phyloP scores from a whole-genome alignment of 2,888 invertebrate species.

The Drosophila paracracens region DNA sequence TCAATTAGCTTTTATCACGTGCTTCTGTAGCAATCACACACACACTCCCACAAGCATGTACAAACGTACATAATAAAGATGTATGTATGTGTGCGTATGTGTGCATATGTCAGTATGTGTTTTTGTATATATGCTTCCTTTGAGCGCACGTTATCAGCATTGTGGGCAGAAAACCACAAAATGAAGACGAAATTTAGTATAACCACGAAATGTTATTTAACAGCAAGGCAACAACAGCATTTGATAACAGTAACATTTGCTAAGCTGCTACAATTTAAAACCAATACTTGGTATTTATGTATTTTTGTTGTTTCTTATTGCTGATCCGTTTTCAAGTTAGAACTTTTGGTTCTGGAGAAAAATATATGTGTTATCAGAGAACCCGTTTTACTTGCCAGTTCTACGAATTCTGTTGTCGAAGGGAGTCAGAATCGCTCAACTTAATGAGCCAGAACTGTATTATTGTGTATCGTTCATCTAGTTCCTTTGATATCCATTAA shows the following conservation, averaged over 20 bases:
- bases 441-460: not conserved
- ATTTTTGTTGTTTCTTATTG: not conserved
- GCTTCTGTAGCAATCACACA: conserved; percentile 37
- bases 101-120: conserved; percentile 1
- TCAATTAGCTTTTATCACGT: conserved; percentile 61
- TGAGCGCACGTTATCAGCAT: conserved; percentile 40
- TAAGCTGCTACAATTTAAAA: not conserved
- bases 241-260: not conserved
- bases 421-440: not conserved
- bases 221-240: conserved; percentile 25
- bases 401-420: not conserved
- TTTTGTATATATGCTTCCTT: conserved; percentile 33
- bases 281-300: not conserved
- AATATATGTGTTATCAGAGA: not conserved
- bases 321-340: not conserved
- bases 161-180: conserved; percentile 33
- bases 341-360: not conserved
- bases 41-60: conserved; percentile 3
- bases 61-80: conserved; percentile 28
- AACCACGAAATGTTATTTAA: conserved; percentile 8
- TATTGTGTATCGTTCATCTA: not conserved
- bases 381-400: not conserved
- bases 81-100: not conserved
- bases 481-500: not conserved
- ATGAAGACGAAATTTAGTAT: not conserved